Percentiles rank a stretch among this genome's conserved stretches.
Conservation (phyloP, 2,888 invertebrate species). For the Cynaeus angustus region DNA sequence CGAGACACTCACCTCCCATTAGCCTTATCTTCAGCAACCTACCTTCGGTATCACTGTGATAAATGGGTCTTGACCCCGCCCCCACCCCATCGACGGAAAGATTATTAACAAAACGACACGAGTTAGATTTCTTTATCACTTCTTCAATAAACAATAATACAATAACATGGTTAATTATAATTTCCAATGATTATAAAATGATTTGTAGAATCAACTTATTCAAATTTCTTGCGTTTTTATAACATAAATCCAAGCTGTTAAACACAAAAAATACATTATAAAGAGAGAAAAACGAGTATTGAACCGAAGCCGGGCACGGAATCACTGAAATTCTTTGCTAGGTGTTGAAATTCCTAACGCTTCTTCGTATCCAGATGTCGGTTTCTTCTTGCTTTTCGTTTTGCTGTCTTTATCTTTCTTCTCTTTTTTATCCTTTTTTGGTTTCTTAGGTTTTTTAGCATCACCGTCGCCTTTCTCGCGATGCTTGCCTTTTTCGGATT, state of each 20-base stretch:
- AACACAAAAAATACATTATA: conserved; percentile 19
- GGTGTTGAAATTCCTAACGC: conserved; percentile 93
- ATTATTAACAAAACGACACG: conserved; percentile 38
- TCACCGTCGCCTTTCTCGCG: conserved; percentile 70
- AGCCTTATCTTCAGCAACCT: conserved; percentile 21
- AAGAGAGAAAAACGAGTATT: conserved; percentile 26
- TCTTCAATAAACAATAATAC: conserved; percentile 46
- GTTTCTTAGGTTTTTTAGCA: conserved; percentile 55
- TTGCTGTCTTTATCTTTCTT: conserved; percentile 63
- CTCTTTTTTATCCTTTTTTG: conserved; percentile 62
- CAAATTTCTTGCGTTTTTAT: conserved; percentile 4
- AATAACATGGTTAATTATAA: conserved; percentile 45
- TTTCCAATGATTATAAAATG: conserved; percentile 43
- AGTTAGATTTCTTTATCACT: conserved; percentile 37
- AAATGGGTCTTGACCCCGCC: conserved; percentile 18
- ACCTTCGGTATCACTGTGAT: conserved; percentile 9
- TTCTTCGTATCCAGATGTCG: conserved; percentile 89
- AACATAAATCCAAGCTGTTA: conserved; percentile 21
- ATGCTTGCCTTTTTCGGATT: conserved; percentile 65
- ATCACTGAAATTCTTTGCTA: conserved; percentile 84
- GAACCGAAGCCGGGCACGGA: conserved; percentile 17
- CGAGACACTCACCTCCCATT: conserved; percentile 21
- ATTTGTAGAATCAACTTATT: conserved; percentile 26
- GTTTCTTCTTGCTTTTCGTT: conserved; percentile 67
- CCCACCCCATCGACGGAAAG: conserved; percentile 1